phyloP scores from a whole-genome alignment of 2,797 vertebrate species.

The Sebastes cheni region DNA sequence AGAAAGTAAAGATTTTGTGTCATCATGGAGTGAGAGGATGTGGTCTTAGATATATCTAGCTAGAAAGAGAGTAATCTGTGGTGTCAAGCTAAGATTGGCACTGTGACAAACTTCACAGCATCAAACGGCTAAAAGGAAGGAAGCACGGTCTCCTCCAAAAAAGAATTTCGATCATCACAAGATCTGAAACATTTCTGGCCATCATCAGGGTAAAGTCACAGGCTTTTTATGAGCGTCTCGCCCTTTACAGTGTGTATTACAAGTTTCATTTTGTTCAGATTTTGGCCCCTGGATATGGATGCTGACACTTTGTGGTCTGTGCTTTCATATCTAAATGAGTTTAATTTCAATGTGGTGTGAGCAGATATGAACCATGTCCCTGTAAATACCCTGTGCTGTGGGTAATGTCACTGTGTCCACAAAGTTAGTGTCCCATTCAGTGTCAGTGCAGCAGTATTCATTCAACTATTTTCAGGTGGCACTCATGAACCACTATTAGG shows the following conservation, averaged over 20 bases:
- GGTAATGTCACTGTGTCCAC: constrained; percentile 41
- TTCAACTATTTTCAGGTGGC: not conserved
- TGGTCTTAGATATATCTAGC: not conserved
- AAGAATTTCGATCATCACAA: not conserved
- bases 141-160: not conserved
- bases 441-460: not conserved
- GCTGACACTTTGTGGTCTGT: constrained; percentile 39
- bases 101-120: not conserved
- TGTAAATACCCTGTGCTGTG: constrained; percentile 45
- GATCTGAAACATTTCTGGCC: constrained; percentile 12
- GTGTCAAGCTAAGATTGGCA: not conserved
- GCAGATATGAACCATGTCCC: constrained; percentile 47
- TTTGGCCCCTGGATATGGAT: constrained; percentile 30
- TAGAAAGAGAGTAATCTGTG: not conserved
- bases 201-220: constrained; percentile 7
- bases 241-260: constrained; percentile 19
- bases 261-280: constrained; percentile 40
- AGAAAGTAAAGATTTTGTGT: not conserved
- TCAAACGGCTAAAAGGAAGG: constrained; percentile 6
- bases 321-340: constrained; percentile 47
- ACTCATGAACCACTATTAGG: not conserved
- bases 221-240: constrained; percentile 16
- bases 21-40: not conserved
- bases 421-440: constrained; percentile 26
- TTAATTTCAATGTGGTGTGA: constrained; percentile 56